Conservation (phyloP, 2,797 vertebrate genomes). For the Pyrocephalus nanus region DNA sequence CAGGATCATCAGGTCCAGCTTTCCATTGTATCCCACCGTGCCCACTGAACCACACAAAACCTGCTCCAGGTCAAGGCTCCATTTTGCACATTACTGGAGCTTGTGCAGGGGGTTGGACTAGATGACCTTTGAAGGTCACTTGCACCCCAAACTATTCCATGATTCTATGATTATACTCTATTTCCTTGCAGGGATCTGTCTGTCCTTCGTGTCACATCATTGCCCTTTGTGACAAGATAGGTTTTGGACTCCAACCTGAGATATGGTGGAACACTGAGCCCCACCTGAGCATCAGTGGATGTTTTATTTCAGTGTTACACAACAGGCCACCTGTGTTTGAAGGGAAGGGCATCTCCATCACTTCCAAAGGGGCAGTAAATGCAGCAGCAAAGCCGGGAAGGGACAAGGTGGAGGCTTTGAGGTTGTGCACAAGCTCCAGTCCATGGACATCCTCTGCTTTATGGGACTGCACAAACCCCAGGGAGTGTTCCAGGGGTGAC, state of each 20-base stretch:
- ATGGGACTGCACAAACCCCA: neutral
- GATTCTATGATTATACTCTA: neutral
- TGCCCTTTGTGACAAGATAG: neutral
- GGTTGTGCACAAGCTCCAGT: fast-evolving
- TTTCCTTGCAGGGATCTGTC: neutral
- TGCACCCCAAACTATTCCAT: neutral
- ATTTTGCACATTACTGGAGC: fast-evolving
- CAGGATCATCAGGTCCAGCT: neutral
- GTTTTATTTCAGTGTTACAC: neutral
- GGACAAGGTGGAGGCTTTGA: neutral
- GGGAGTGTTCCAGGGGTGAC: slow-evolving; percentile 37
- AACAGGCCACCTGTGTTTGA: neutral
- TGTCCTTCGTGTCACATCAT: fast-evolving
- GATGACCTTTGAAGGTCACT: neutral
- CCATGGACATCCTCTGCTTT: neutral
- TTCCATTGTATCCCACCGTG: neutral
- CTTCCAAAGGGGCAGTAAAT: neutral
- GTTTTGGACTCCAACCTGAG: no score
- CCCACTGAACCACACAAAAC: fast-evolving
- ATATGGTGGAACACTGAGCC: fast-evolving
- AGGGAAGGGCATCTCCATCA: neutral
- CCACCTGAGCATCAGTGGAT: fast-evolving
- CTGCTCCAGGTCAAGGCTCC: neutral
- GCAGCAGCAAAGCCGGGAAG: neutral
- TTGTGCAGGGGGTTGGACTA: neutral